Base-by-base conservation (phyloP, 2,888 invertebrate species). In the Lycaena phlaeas region DNA sequence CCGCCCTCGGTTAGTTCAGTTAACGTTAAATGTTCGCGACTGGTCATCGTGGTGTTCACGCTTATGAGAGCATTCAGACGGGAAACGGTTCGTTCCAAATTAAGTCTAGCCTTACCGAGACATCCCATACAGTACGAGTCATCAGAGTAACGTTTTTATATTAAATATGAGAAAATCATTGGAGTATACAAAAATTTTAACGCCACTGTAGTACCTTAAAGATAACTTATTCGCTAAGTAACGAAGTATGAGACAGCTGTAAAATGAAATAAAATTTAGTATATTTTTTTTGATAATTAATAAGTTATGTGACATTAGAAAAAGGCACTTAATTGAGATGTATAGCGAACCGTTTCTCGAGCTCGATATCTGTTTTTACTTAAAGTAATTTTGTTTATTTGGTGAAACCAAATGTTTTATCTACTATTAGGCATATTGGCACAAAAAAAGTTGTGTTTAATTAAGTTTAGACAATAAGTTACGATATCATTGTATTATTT, bases 401-500 rank as follows among this genome's bases (percentile, higher is more conserved):
- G 79, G 79, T 82, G 59, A 71, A 78, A 82, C 82, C 82, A 82
- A 76, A 74, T 64, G 60, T 73, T 79, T 65, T 75, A 71, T 66
- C 66, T 76, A 82, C 72, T 77, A 73, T 79, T 82, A 82, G 79
- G 79, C 81, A 79, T 82, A 82, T 81, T 84, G 84, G 85, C 85
- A 85, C 85, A 85, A 85, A 84, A n/a, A 65, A 84, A 77, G 84
- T 85, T 85, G 79, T 84, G 85, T 84, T 84, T 76, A 81, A 77
- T 81, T 84, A 84, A 84, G 82, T 82, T n/a, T 85, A 85, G 85
- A 84, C 85, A 85, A 84, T 85, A 85, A 85, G 81, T 82, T 84
- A 75, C 64, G 54, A 78, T 79, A 81, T 81, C 75, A 77, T 79
- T 76, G 69, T 77, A 74, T 78, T 72, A 64, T 77, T 81, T 77